These are phyloP conservation scores for Clangula hyemalis DNA, from an alignment of 2,797 vertebrate species.

Conservation along the genomic window DNA sequence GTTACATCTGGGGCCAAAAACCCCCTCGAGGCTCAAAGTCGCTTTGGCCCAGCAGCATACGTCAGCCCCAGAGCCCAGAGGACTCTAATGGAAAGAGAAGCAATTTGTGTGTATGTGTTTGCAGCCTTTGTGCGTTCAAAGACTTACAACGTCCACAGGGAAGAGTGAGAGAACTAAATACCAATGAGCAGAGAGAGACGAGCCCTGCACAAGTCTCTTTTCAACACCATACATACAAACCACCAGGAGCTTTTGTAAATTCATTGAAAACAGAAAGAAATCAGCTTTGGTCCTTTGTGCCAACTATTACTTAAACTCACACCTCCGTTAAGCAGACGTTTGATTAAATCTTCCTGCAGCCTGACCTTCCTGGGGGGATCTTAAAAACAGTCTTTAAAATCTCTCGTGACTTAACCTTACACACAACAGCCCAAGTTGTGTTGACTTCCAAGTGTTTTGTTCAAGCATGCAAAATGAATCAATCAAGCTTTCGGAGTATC, in stretches of 20 bases:
- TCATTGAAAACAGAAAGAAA: background rate
- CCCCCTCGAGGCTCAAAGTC: slow-evolving; percentile 30
- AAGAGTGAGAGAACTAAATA: slow-evolving; percentile 29
- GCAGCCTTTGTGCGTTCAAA: slow-evolving; percentile 21
- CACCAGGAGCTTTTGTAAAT: background rate
- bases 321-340: background rate
- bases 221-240: background rate
- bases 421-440: background rate
- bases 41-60: slow-evolving; percentile 21
- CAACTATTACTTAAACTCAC: background rate
- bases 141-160: slow-evolving; percentile 21
- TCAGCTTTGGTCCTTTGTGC: background rate
- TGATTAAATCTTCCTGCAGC: background rate
- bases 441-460: background rate
- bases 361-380: background rate
- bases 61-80: slow-evolving; percentile 26
- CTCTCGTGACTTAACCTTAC: background rate
- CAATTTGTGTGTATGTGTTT: slow-evolving; percentile 26
- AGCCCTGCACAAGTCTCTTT: background rate
- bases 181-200: background rate
- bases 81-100: slow-evolving; percentile 4
- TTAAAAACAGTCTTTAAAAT: background rate
- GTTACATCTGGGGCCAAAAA: slow-evolving; percentile 20
- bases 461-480: background rate
- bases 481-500: background rate